Base-by-base conservation (phyloP, 2,113 vertebrate species). In the Thermophis baileyi region DNA sequence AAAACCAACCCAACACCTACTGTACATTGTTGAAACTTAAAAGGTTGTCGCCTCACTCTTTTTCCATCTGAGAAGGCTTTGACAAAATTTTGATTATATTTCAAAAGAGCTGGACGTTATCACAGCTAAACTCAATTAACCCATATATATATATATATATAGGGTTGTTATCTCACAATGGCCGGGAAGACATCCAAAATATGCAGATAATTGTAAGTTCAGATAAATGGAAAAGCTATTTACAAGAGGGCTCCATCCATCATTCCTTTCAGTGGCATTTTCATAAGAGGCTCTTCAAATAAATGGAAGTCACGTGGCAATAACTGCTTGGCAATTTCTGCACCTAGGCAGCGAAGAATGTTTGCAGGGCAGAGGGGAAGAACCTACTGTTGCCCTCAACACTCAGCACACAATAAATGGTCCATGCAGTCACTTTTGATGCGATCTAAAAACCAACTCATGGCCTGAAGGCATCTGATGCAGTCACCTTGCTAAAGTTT, bases 81-180 rank as follows among this genome's bases (percentile, higher is more conserved):
- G 85, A 93, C 11, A 93, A 93, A 94, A 94, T 87, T 49, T 85
- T 60, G 24, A 89, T 91, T 90, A 93, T 55, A 50, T 90, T 55
- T 94, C 35, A 88, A 87, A 87, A 87, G 88, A 86, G 24, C 8
- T 86, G 51, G 54, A 12, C 40, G 53, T 4, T 87, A 85, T 85
- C 90, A 0, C 20, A 9, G 69, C 50, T 44, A 85, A 85, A 91
- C 35, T 44, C 90, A 53, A 85, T 85, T 53, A 91, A 53, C 69
- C 49, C n/a, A 91, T 85, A n/a, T 69, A n/a, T n/a, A 22, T 12
- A 1, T 69, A n/a, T 8, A 0, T 3, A 57, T 22, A 91, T 49
- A 88, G 18, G 51, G 81, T 14, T 85, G 57, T 93, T 94, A 55
- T 92, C 89, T 18, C 87, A 18, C 53, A 2, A 63, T 35, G 88